Evolutionary conservation across 2,797 vertebrate genomes (phyloP), one percentile per base, ranked within the genome.

Genomic region (Peromyscus attwateri): DNA sequence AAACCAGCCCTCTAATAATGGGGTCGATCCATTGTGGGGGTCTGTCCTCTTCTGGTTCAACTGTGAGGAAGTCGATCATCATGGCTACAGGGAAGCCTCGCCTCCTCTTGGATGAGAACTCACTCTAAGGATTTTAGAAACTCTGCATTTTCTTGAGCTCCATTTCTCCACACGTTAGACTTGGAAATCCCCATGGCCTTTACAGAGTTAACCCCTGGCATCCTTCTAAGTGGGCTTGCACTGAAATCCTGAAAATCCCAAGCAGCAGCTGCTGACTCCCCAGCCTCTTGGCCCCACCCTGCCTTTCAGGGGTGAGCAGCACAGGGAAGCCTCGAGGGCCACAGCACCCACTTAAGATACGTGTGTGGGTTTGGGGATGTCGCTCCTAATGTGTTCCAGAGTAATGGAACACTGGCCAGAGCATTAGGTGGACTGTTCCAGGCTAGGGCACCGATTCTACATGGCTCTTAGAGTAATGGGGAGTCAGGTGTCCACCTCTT

Each of bases 1-100:
- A n/a, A 96, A 94, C 71, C 70, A 89, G 77, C 79, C 37, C 90
- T 94, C 49, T 84, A 95, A 87, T 60, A 94, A 31, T 4, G 89
- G 80, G 64, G 37, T 89, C 1, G 79, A 21, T 92, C 85, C 87
- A 9, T 71, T 40, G n/a, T 80, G 91, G 68, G 66, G 29, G 34
- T 43, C 81, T 93, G 9, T 83, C 68, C 27, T 83, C 11, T 87
- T 85, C 34, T 23, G 64, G 43, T 57, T 96, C 68, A 83, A 46
- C 87, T 3, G 11, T 82, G 62, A 37, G 80, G 55, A 87, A 49
- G 70, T 60, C 29, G 57, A 43, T 96, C 71, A n/a, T 19, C 34
- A 25, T 13, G 17, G 52, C 60, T 94, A 34, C 25, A 68, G 76
- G 43, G 68, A 89, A 84, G 34, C 49, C 25, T 94, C 1, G 0